phyloP scores from a whole-genome alignment of 2,888 invertebrate genomes.

The Clunio marinus region DNA sequence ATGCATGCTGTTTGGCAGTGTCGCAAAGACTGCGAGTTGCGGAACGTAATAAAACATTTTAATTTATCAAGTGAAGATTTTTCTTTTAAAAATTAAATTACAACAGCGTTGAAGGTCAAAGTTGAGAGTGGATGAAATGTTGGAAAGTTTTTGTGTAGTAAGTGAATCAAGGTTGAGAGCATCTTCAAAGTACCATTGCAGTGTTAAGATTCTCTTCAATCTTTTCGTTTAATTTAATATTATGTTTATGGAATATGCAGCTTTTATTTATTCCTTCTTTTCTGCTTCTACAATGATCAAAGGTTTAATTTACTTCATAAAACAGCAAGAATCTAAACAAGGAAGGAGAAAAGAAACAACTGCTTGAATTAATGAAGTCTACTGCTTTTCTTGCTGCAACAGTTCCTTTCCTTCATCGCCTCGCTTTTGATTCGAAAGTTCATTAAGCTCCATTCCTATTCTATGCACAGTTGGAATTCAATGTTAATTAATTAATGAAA shows the following conservation, averaged over 20 bases:
- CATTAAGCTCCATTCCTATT: neutral
- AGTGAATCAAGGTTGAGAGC: too few relatives aligned
- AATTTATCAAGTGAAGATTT: too few relatives aligned
- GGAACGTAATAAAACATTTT: too few relatives aligned
- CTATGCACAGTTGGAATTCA: neutral
- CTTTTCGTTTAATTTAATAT: neutral
- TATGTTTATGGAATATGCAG: slow-evolving; percentile 23
- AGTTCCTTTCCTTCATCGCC: too few relatives aligned
- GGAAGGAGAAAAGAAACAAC: slow-evolving; percentile 13
- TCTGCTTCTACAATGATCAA: neutral
- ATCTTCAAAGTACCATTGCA: too few relatives aligned
- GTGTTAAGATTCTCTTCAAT: slow-evolving; percentile 1
- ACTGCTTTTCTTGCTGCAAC: neutral
- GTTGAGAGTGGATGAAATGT: too few relatives aligned
- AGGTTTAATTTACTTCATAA: neutral
- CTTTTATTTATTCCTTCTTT: neutral
- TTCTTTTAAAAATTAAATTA: too few relatives aligned
- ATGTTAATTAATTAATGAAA: neutral
- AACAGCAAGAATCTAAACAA: slow-evolving; percentile 12
- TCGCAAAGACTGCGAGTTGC: too few relatives aligned
- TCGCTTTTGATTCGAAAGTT: neutral
- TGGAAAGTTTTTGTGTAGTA: too few relatives aligned
- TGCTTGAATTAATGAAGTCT: neutral
- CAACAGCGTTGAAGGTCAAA: too few relatives aligned
- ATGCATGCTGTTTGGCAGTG: too few relatives aligned